A percentile compares a stretch with the other conserved stretches of the same genome.
Conservation (phyloP, 37 sponge, comb jelly and placozoan species). For the Cliona cf. orientalis region DNA sequence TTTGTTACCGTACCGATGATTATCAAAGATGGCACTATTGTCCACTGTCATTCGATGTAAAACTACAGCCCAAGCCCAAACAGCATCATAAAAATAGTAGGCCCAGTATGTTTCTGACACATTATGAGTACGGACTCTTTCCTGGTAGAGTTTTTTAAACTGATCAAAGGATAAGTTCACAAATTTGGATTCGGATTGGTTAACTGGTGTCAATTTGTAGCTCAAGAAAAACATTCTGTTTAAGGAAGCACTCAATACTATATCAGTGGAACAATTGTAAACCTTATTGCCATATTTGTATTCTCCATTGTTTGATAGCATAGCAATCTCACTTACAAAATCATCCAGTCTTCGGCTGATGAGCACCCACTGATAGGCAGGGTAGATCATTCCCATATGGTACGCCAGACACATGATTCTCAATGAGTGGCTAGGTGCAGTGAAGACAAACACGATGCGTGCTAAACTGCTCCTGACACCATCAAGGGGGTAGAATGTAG, state of each 20-base stretch:
- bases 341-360: not conserved
- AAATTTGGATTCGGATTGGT: no score
- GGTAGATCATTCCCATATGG: not conserved
- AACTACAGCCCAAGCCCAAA: not conserved
- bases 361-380: slow-evolving; percentile 10
- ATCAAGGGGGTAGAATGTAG: not conserved
- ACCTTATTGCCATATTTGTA: not conserved
- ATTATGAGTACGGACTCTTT: not conserved
- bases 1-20: not conserved
- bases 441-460: not conserved
- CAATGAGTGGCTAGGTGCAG: not conserved
- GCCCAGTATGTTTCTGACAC: no score
- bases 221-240: no score
- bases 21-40: not conserved
- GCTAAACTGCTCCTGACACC: not conserved
- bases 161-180: not conserved
- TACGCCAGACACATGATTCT: slow-evolving; percentile 17
- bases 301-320: no score
- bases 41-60: not conserved
- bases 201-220: no score
- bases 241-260: not conserved
- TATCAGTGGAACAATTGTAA: slow-evolving; percentile 4
- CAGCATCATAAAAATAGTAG: not conserved
- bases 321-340: not conserved
- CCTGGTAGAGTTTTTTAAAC: not conserved